These are phyloP conservation scores for Amblyjoppa fuscipennis DNA, from an alignment of 2,888 invertebrate species.

Conservation along the genomic window DNA sequence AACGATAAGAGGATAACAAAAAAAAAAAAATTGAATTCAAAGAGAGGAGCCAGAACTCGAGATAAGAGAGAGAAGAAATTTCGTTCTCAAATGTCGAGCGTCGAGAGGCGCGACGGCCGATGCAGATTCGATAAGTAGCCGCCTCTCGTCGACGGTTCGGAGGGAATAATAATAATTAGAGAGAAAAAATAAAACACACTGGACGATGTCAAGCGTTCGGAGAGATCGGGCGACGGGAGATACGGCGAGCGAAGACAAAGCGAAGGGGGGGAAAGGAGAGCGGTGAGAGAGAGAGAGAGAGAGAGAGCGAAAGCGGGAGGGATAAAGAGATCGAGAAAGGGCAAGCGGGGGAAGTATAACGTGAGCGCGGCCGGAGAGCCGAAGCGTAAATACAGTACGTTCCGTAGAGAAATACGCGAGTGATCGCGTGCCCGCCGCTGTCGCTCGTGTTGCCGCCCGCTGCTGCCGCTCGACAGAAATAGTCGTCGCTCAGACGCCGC, in stretches of 20 bases:
- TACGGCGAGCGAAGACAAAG: slow-evolving; percentile 58
- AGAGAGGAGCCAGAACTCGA: background rate
- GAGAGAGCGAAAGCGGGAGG: slow-evolving; percentile 65
- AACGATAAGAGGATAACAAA: too few species aligned
- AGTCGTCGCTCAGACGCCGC: slow-evolving; percentile 65
- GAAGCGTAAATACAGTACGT: slow-evolving; percentile 66
- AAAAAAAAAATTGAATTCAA: too few species aligned
- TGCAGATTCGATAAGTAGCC: background rate
- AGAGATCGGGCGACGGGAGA: slow-evolving; percentile 51
- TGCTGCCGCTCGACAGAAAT: slow-evolving; percentile 74
- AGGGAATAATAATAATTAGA: background rate
- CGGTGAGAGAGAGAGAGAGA: slow-evolving; percentile 65
- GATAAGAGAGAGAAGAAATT: background rate
- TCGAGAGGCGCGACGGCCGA: background rate
- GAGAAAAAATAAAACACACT: background rate
- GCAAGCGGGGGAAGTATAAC: slow-evolving; percentile 54
- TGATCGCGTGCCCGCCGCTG: slow-evolving; percentile 61
- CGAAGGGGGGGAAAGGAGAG: slow-evolving; percentile 67
- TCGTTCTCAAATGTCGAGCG: background rate
- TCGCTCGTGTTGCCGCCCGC: slow-evolving; percentile 48
- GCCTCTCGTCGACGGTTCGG: background rate
- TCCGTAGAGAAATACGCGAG: slow-evolving; percentile 63
- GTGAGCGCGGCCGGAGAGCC: slow-evolving; percentile 50
- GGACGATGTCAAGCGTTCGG: slow-evolving; percentile 63
- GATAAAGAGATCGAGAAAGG: slow-evolving; percentile 71